Evolutionary conservation across 2,113 vertebrate species (phyloP).

Genomic region (Leucoraja erinaceus): DNA sequence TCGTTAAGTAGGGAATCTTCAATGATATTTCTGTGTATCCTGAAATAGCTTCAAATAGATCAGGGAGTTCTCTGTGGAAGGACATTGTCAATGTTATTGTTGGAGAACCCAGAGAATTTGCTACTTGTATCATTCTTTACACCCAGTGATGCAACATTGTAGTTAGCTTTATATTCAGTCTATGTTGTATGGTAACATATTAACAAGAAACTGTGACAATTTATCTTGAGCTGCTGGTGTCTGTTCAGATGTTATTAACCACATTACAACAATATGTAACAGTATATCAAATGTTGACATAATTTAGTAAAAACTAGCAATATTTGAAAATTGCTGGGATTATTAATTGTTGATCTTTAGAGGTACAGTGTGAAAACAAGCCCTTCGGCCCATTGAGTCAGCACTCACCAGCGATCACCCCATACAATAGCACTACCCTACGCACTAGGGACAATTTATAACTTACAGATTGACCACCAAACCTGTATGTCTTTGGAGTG

Average conservation of each 20-base stretch:
- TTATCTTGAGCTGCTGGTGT: not conserved
- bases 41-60: not conserved
- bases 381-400: too few relatives aligned
- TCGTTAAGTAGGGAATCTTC: not conserved
- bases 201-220: not conserved
- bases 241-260: not conserved
- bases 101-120: not conserved
- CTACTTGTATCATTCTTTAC: not conserved
- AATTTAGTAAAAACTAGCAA: too few relatives aligned
- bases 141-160: not conserved
- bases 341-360: too few relatives aligned
- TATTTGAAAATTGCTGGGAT: too few relatives aligned
- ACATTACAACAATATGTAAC: not conserved
- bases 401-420: too few relatives aligned
- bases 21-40: not conserved
- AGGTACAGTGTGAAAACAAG: too few relatives aligned
- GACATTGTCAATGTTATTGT: not conserved
- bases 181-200: not conserved
- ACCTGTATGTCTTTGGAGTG: too few relatives aligned
- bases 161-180: not conserved
- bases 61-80: not conserved
- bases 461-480: too few relatives aligned
- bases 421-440: too few relatives aligned
- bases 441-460: too few relatives aligned
- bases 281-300: not conserved